phyloP scores from a whole-genome alignment of 2,888 invertebrate species.

The Drosophila suboccidentalis region DNA sequence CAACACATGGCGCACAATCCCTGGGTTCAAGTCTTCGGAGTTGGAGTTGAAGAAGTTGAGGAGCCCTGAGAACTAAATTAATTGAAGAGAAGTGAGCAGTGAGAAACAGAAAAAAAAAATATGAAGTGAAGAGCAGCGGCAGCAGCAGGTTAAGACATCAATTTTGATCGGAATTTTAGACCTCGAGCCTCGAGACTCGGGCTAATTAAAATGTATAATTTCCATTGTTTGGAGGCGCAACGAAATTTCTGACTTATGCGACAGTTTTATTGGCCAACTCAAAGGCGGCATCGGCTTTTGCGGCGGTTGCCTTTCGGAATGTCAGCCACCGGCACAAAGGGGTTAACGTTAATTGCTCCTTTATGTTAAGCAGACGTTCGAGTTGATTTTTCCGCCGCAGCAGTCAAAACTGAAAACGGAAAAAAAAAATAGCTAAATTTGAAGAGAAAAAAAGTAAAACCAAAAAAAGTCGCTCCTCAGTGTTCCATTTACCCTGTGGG shows the following conservation, averaged over 20 bases:
- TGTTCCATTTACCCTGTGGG: conserved; percentile 22
- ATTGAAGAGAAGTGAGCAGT: conserved; percentile 59
- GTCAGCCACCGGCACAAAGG: conserved; percentile 63
- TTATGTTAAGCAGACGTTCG: conserved; percentile 66
- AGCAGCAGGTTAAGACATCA: conserved; percentile 63
- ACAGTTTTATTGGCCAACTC: conserved; percentile 73
- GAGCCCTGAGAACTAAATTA: conserved; percentile 64
- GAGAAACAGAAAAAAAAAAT: conserved; percentile 7
- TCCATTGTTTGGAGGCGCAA: conserved; percentile 61
- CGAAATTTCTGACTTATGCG: conserved; percentile 75
- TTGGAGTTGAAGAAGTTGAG: conserved; percentile 1
- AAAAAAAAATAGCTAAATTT: conserved; percentile 11
- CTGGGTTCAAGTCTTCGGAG: neutral
- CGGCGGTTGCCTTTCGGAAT: conserved; percentile 49
- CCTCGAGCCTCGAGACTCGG: neutral
- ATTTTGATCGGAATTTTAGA: conserved; percentile 29
- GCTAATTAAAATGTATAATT: conserved; percentile 70
- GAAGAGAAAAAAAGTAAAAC: neutral
- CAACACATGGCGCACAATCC: conserved; percentile 66
- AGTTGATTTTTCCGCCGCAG: conserved; percentile 63
- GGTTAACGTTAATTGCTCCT: conserved; percentile 77
- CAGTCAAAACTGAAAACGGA: conserved; percentile 46
- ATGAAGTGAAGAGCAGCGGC: conserved; percentile 17
- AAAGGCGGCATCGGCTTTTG: conserved; percentile 46
- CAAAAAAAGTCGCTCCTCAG: conserved; percentile 2